Evolutionary conservation across 2,888 invertebrate genomes (phyloP).

Genomic region (Sabatieria punctata): DNA sequence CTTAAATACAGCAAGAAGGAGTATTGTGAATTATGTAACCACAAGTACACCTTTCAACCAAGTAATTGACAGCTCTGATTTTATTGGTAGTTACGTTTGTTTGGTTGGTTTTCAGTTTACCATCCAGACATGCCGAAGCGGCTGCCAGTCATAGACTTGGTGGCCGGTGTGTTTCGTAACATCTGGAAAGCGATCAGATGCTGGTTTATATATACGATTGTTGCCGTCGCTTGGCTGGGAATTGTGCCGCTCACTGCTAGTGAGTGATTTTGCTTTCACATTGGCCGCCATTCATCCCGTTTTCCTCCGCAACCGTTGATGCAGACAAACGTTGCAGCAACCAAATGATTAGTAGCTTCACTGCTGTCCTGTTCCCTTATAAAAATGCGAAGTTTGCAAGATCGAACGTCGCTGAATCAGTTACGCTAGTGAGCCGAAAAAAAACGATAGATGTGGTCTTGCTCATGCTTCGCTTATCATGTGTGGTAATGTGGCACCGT

Average conservation of each 20-base stretch:
- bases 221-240: conserved; percentile 90
- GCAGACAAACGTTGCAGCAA: too few species aligned
- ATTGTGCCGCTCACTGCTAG: conserved; percentile 89
- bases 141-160: conserved; percentile 74
- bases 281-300: too few species aligned
- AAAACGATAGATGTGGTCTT: too few species aligned
- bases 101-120: conserved; percentile 46
- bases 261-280: conserved; percentile 22
- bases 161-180: conserved; percentile 70
- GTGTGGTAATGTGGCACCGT: too few species aligned
- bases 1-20: conserved; percentile 96
- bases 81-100: background rate
- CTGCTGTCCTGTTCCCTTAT: too few species aligned
- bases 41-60: conserved; percentile 92
- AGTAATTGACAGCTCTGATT: conserved; percentile 45
- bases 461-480: too few species aligned
- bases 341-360: background rate
- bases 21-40: conserved; percentile 92
- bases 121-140: conserved; percentile 99
- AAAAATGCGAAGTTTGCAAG: too few species aligned
- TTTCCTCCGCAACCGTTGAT: too few species aligned
- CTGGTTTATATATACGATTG: conserved; percentile 91
- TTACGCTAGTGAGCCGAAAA: too few species aligned
- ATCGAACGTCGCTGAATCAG: too few species aligned
- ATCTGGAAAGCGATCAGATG: conserved; percentile 79